These are phyloP conservation scores for Leptatherina wallacei DNA, from an alignment of 2,797 vertebrate genomes.

Conservation along the genomic window DNA sequence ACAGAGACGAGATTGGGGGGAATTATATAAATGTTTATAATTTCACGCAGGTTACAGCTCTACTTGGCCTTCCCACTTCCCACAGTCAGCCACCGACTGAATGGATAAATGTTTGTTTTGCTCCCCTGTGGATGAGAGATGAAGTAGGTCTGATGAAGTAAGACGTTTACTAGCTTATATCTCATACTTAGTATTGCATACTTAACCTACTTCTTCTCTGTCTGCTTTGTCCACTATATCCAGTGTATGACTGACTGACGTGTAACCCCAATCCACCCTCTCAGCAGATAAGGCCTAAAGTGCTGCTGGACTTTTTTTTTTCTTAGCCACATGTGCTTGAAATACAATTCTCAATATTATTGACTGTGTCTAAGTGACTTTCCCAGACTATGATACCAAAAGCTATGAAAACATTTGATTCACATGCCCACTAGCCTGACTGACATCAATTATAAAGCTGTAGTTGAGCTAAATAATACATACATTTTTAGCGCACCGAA, in stretches of 20 bases:
- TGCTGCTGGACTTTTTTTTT: conserved; percentile 10
- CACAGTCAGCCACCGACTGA: neutral
- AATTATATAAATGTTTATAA: neutral
- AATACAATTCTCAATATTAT: conserved; percentile 5
- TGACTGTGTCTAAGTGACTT: neutral
- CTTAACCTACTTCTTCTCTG: conserved; percentile 59
- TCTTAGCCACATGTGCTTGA: conserved; percentile 12
- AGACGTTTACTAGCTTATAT: conserved; percentile 59
- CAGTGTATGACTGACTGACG: conserved; percentile 46
- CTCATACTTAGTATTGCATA: conserved; percentile 32
- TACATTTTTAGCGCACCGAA: neutral
- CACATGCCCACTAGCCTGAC: neutral
- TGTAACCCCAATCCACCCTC: conserved; percentile 32
- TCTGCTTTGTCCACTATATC: neutral
- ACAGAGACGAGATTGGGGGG: neutral
- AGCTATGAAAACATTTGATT: neutral
- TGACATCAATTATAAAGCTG: neutral
- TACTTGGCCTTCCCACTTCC: neutral
- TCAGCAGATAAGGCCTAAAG: conserved; percentile 23
- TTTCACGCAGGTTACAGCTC: neutral
- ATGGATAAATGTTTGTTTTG: neutral
- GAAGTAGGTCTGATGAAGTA: conserved; percentile 40
- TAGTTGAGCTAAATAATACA: neutral
- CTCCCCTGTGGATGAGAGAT: neutral
- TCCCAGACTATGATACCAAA: neutral